Base-by-base conservation (phyloP, 2,888 invertebrate genomes). In the Acheta domesticus region DNA sequence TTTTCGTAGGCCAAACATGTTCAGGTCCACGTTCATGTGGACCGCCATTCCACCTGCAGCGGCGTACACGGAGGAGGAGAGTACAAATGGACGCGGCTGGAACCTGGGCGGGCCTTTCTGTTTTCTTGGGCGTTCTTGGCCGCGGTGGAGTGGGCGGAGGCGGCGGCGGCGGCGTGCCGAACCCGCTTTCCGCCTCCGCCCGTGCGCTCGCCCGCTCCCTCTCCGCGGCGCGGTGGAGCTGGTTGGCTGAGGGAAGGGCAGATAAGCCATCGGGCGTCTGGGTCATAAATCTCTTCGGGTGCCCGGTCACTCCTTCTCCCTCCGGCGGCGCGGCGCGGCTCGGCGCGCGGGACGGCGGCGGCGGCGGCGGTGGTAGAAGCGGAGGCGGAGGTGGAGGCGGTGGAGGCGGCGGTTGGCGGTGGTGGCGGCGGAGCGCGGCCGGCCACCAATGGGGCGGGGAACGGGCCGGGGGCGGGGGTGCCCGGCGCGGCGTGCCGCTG, bases 191-290 rank as follows among this genome's bases (percentile, higher is more conserved):
- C 36, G 36, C 36, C 36, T 36, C 8, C 36, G 36, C 36, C 36
- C 36, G 36, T 36, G 36, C 36, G 36, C 36, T 36, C 36, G 36
- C 36, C 36, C 36, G 36, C 36, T 36, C 36, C 36, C 36, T 36
- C 36, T 36, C 36, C 36, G 14, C 62, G 62, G 62, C 14, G 62
- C 62, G 16, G 62, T n/a, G n/a, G 62, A 62, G 62, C 62, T 62
- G 62, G 62, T 62, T 62, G 62, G 62, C n/a, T 14, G 62, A 62
- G 62, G 14, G 62, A 62, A 62, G 62, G 62, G 62, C 62, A 62
- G 62, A 62, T 62, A 62, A 62, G 62, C 62, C 62, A 62, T 62
- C 62, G 62, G 62, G 62, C 62, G 62, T 62, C 62, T 62, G 62
- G 62, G 62, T 62, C 62, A 62, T 62, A 62, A 62, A 62, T 62